Evolutionary conservation across 2,888 invertebrate species (phyloP).

Genomic region (Pteria penguin): DNA sequence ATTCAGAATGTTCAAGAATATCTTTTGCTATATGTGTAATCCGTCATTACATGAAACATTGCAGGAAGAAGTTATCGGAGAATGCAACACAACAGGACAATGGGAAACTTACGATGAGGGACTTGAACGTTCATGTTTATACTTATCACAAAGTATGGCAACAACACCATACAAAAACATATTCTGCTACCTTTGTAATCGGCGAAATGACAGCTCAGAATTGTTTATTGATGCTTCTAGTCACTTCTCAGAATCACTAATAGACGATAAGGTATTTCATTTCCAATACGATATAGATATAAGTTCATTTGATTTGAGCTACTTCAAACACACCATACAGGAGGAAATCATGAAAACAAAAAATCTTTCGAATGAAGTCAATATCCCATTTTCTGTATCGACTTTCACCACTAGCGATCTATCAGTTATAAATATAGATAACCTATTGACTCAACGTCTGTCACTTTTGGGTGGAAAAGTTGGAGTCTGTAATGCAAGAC

Average conservation of each 20-base stretch:
- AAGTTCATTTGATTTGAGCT: not conserved
- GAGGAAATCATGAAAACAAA: not conserved
- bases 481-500: not conserved
- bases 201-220: not conserved
- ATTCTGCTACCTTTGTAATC: slow-evolving; percentile 4
- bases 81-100: not conserved
- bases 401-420: not conserved
- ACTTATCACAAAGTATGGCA: not conserved
- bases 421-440: not conserved
- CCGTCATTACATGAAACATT: not conserved
- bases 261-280: not conserved
- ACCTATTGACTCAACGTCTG: not conserved
- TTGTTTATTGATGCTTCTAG: not conserved
- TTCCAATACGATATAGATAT: not conserved
- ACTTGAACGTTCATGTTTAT: not conserved
- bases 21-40: slow-evolving; percentile 5
- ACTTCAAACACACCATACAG: not conserved
- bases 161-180: slow-evolving; percentile 1
- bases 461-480: not conserved
- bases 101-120: not conserved
- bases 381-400: not conserved
- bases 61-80: not conserved
- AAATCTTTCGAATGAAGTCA: too few relatives aligned
- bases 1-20: slow-evolving; percentile 1
- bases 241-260: not conserved